phyloP scores from a whole-genome alignment of 92 coral and sea anemone genomes.

The Epizoanthus illoricatus region DNA sequence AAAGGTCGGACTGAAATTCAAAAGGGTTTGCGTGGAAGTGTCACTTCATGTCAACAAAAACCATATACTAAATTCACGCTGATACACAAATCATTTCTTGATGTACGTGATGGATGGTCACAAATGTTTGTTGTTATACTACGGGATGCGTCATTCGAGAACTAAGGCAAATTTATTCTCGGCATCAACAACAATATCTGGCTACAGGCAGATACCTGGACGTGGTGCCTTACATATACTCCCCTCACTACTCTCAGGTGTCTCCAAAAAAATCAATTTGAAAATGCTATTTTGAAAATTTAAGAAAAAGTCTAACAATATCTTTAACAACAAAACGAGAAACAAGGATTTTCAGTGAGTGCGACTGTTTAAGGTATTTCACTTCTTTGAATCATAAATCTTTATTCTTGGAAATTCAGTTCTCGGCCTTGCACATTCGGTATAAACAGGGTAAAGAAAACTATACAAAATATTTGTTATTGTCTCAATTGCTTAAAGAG shows the following conservation, averaged over 20 bases:
- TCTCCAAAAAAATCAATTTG: neutral
- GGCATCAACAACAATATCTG: too few species aligned
- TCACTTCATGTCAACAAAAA: too few species aligned
- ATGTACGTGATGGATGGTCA: too few species aligned
- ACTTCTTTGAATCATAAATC: neutral
- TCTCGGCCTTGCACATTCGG: neutral
- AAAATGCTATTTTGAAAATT: neutral
- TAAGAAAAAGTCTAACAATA: neutral
- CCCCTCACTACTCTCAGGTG: neutral
- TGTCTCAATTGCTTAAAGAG: neutral
- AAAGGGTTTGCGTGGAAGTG: too few species aligned
- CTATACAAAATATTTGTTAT: neutral
- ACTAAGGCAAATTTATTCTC: too few species aligned
- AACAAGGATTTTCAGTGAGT: neutral
- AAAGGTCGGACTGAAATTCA: too few species aligned
- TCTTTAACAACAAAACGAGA: neutral
- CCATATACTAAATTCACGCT: too few species aligned
- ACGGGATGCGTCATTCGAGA: too few species aligned
- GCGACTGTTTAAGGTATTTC: neutral
- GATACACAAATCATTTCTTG: too few species aligned
- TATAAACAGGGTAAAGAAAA: constrained; percentile 6
- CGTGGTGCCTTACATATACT: neutral
- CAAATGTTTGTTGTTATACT: too few species aligned
- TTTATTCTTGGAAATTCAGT: neutral
- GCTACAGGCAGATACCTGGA: too few species aligned